These are phyloP conservation scores for Oceanites oceanicus DNA, from an alignment of 2,113 vertebrate species.

Conservation along the genomic window DNA sequence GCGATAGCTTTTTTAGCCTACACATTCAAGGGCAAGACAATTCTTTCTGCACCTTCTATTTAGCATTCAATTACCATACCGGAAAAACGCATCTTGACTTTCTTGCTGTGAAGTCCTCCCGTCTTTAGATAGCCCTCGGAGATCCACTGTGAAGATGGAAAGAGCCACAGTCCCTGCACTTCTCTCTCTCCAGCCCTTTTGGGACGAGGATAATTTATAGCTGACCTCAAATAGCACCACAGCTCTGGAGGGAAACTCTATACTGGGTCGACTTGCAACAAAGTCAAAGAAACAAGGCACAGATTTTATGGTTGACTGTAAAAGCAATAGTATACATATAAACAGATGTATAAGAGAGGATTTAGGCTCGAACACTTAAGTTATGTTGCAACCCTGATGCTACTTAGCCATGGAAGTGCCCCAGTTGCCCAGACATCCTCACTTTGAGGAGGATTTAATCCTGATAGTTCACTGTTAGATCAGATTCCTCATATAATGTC, in stretches of 20 bases:
- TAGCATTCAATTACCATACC: not conserved
- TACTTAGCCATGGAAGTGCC: too few relatives aligned
- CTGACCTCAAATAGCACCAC: not conserved
- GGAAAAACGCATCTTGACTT: not conserved
- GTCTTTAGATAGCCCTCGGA: not conserved
- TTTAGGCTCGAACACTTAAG: not conserved
- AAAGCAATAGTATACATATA: not conserved
- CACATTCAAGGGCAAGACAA: not conserved
- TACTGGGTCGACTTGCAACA: not conserved
- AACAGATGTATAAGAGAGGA: not conserved
- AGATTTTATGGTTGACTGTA: not conserved
- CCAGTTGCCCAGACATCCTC: not conserved
- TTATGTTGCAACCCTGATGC: not conserved
- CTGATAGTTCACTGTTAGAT: too few relatives aligned
- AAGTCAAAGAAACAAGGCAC: not conserved
- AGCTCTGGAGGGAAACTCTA: not conserved
- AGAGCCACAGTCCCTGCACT: not conserved
- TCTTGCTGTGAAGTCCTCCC: not conserved
- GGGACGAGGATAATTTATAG: not conserved
- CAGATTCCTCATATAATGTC: not conserved
- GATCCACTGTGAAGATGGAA: too few relatives aligned
- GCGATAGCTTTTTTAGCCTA: not conserved
- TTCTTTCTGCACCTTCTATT: not conserved
- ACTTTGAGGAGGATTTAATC: not conserved
- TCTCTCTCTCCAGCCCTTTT: not conserved